Base-by-base conservation (phyloP, 2,888 invertebrate species). In the Harmothoe impar region DNA sequence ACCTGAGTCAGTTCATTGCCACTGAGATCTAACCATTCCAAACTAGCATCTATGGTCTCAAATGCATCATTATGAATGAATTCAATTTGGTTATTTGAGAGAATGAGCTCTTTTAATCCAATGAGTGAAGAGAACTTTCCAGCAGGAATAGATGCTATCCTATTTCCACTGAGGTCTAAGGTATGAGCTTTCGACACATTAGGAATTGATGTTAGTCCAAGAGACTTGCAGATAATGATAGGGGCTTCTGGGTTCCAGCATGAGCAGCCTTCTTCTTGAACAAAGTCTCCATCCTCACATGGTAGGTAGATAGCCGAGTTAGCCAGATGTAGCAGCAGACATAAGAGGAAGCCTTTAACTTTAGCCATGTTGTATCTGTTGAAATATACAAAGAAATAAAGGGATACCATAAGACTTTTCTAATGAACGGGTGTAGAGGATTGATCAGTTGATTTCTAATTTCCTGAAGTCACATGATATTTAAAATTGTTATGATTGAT, bases 131-230 rank as follows among this genome's bases (percentile, higher is more conserved):
- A 31, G 31, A 77, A 77, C 25, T 17, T 5, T 0, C 31, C 29
- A 15, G 77, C 77, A 5, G 77, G 31, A 25, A 77, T 15, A 15
- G 77, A n/a, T 31, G 17, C 3, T 15, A 77, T 15, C 17, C 25
- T 31, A 31, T 77, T 77, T 15, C 31, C 31, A 17, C 5, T 3
- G 1, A 77, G 77, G 31, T 77, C 77, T 7, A 77, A 5, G 3
- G 77, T 31, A 25, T 31, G 31, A 25, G 77, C 77, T 77, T 29
- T 77, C 0, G 77, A 7, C 10, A 77, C 31, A 31, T 77, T 15
- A 3, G 77, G 77, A 77, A 77, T 62, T 20, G 20, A 62, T 62
- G 62, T 62, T 62, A 62, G 62, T 20, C 62, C 62, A n/a, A 62
- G 23, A 20, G 7, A 12, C n/a, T 20, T 62, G 62, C 62, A 62